Base-by-base conservation (phyloP, 2,797 vertebrate species). In the Characodon lateralis region DNA sequence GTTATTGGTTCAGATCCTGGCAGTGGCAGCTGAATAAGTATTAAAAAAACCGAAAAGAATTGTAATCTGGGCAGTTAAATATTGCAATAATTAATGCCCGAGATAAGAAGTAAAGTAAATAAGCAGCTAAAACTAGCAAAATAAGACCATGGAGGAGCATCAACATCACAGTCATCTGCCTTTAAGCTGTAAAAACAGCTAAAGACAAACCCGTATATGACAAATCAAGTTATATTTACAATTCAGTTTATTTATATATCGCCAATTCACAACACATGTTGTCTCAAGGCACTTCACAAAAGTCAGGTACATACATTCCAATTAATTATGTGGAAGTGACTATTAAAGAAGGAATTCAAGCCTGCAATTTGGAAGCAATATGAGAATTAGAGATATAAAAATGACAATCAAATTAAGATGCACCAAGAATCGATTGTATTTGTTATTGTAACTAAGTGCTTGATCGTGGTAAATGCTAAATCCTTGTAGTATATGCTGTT, bases 1-100 rank as follows among this genome's bases (percentile, higher is more conserved):
- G 58, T 73, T 85, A 89, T 85, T 90, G 83, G 91, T 91, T 72
- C 76, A 63, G 66, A 73, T 65, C 77, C 76, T 59, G 12, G 79
- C 79, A 83, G 59, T 56, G 71, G 53, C 56, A 56, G 71, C n/a
- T 53, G 74, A 75, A 77, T 65, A 66, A 68, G 46, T 71, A 83
- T 78, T 56, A 85, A 46, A 81, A 88, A 83, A 72, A 76, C 74
- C 35, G 74, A 73, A 72, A 76, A 78, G 80, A 81, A 31, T 35
- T 35, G 0, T 9, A 53, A 85, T 79, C 56, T 58, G 71, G 61
- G 70, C 74, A 79, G 72, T 72, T 78, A 81, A 78, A 73, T 68
- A 71, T 73, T 79, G 81, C 43, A 82, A 66, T 74, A 82, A 89
- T 91, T 78, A 78, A 28, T 76, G 71, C 46, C 66, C 50, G 73